Base-by-base conservation (phyloP, 2,113 vertebrate species). In the Prionailurus viverrinus region DNA sequence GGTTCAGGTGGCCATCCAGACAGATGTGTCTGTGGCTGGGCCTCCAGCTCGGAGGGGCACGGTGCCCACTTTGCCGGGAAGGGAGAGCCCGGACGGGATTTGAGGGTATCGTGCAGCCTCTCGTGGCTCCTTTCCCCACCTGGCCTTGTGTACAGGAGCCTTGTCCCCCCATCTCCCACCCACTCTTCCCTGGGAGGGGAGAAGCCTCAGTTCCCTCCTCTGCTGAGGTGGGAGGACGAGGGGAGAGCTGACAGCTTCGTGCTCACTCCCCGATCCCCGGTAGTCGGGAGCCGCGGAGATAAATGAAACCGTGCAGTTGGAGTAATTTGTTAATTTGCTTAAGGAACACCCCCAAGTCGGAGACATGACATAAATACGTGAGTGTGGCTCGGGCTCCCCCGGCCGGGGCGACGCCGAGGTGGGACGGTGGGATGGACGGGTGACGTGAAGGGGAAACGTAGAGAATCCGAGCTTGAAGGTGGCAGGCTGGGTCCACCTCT, bases 301-400 rank as follows among this genome's bases (percentile, higher is more conserved):
- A 98, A 98, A 96, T 98, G 98, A 93, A 94, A 90, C 96, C 93
- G 86, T 98, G 92, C 80, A 88, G 98, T 98, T 97, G 97, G 98
- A 97, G 97, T 98, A 97, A 98, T 98, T 98, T 97, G 97, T 95
- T 98, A 97, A 98, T 99, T 98, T 98, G 97, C 97, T 97, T 97
- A 96, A 98, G 98, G 97, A 97, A 98, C 98, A 95, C 96, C 97
- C 97, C 97, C 92, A 97, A 97, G 98, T 98, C 97, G 95, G 98
- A 90, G 98, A 97, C 96, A 68, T 97, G 98, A 97, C 97, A 97
- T 94, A 96, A 98, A 98, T 91, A 97, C 97, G 95, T 97, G 78
- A 98, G 96, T 58, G 79, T 10, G 53, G 97, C 97, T 97, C 84
- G n/a, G 80, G 80, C 96, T 97, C 84, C 97, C 98, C 97, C 65